These are phyloP conservation scores for Rhegmatorhina hoffmannsi DNA, from an alignment of 2,113 vertebrate species.

Conservation along the genomic window DNA sequence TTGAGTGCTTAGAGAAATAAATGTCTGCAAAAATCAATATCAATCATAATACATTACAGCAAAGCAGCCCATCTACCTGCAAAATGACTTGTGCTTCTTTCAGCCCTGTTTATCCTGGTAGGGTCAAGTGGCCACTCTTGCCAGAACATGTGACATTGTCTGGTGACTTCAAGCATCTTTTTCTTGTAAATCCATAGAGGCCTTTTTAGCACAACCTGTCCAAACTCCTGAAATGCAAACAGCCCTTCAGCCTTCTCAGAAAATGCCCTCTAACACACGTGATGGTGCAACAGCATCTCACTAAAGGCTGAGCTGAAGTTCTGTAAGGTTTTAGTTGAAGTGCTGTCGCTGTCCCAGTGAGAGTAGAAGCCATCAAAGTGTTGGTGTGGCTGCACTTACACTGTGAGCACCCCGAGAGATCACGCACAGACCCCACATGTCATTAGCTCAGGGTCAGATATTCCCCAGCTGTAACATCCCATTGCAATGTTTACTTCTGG, in stretches of 20 bases:
- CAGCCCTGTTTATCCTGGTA: not conserved
- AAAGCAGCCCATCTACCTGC: not conserved
- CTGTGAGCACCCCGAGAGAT: not conserved
- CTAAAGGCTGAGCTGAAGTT: not conserved
- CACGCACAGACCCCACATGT: not conserved
- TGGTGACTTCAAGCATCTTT: not conserved
- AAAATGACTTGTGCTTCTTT: not conserved
- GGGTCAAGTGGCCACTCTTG: not conserved
- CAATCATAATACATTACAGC: not conserved
- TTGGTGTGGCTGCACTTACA: not conserved
- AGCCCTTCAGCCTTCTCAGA: not conserved
- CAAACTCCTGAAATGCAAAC: slow-evolving; percentile 46
- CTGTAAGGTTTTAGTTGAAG: not conserved
- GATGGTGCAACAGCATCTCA: not conserved
- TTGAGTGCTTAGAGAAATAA: not conserved
- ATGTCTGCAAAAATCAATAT: not conserved
- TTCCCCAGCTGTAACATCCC: not conserved
- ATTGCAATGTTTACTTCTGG: not conserved
- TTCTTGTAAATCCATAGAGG: not conserved
- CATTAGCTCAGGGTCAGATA: not conserved
- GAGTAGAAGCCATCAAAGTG: not conserved
- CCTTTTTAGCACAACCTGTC: not conserved
- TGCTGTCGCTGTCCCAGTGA: not conserved
- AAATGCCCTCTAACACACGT: not conserved
- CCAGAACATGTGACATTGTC: not conserved